Conservation (phyloP, 2,888 invertebrate genomes). For the Mactromeris polynyma region DNA sequence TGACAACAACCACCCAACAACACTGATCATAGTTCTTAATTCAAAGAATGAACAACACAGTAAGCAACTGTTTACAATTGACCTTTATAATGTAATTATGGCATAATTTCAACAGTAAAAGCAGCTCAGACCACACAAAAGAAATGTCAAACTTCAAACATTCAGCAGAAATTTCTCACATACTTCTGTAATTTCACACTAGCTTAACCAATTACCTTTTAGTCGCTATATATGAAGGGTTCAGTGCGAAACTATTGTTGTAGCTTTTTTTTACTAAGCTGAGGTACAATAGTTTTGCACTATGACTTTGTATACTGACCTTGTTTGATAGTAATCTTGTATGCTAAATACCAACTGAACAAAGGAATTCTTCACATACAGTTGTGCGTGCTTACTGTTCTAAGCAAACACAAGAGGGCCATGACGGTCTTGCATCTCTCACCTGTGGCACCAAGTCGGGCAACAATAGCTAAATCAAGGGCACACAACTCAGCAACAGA, state of each 20-base stretch:
- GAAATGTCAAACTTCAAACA: constrained; percentile 17
- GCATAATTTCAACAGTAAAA: constrained; percentile 10
- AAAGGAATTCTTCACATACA: not conserved
- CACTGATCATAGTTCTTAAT: not conserved
- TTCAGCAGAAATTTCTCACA: not conserved
- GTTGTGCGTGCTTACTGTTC: not conserved
- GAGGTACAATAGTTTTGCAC: too few species aligned
- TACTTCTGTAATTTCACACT: not conserved
- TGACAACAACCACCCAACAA: not conserved
- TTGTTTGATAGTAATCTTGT: not conserved
- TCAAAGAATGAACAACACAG: not conserved
- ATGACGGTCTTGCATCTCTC: too few species aligned
- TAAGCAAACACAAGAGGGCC: not conserved
- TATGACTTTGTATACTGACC: not conserved
- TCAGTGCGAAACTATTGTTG: too few species aligned
- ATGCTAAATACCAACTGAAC: not conserved
- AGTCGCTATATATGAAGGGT: not conserved
- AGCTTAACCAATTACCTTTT: not conserved
- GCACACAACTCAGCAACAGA: too few species aligned
- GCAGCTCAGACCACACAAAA: not conserved
- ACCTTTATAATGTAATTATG: constrained; percentile 9
- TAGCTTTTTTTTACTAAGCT: too few species aligned
- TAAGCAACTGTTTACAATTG: not conserved
- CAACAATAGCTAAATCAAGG: too few species aligned
- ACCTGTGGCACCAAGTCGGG: too few species aligned